Base-by-base conservation (phyloP, 2,888 invertebrate genomes). In the Lochmaea capreae region DNA sequence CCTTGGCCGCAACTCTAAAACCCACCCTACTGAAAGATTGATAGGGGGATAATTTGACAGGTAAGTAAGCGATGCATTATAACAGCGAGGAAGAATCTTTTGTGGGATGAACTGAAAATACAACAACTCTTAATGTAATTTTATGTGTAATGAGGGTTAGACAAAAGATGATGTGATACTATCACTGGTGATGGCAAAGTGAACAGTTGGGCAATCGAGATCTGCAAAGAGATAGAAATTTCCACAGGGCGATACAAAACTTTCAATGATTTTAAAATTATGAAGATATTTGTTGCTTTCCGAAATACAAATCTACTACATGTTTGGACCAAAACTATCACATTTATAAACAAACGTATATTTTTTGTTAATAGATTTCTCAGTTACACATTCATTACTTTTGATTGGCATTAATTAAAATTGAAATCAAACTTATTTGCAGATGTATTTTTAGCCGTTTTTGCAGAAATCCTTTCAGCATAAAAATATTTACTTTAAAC, bases 181-280 rank as follows among this genome's bases (percentile, higher is more conserved):
- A 61, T 61, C 61, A 39, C 8, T n/a, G 26, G 39, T 61, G 61
- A 61, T 61, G 61, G 61, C 39, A 77, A 78, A 81, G 65, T 81
- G 84, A 84, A 84, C 85, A 85, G 83, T 84, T 85, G 85, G 83
- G 81, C 83, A 82, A 71, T 26, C 66, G 68, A 67, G 68, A 59
- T 67, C 33, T 14, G n/a, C 14, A 2, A 12, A 33, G 39, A 61
- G 54, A 54, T 54, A 16, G 18, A 10, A 54, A 6, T 18, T 16
- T 54, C 16, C 16, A 54, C 54, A 54, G 54, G 54, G 54, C 10
- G 54, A 9, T 54, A 54, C 16, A 54, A 16, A 54, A 18, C 16
- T 49, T 54, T 54, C 6, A 3, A 16, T 54, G 8, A 54, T 43
- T 43, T 12, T 11, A 3, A 11, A 43, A 26, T 5, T 33, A 33